Conservation (phyloP, 2,113 vertebrate genomes). For the Amphiprion percula region DNA sequence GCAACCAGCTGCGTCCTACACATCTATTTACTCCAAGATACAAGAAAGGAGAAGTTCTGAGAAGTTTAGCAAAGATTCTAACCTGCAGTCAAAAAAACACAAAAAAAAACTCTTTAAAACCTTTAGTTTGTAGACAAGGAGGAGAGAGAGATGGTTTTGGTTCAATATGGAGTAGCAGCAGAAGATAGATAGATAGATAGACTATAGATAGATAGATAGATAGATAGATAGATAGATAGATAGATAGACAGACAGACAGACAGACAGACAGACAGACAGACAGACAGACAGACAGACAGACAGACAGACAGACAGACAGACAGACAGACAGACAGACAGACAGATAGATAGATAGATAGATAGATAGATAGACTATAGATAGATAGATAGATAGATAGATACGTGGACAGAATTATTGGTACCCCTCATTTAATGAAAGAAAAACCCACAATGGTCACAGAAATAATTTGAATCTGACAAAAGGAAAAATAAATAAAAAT, state of each 20-base stretch:
- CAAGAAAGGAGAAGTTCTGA: slow-evolving; percentile 9
- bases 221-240: too few species aligned
- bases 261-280: slow-evolving; percentile 34
- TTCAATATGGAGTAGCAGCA: slow-evolving; percentile 36
- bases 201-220: too few species aligned
- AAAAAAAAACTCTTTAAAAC: background rate
- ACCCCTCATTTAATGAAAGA: too few species aligned
- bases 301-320: too few species aligned
- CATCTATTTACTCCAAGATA: slow-evolving; percentile 58
- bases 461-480: too few species aligned
- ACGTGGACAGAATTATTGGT: too few species aligned
- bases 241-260: slow-evolving; percentile 23
- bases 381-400: too few species aligned
- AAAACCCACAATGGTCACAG: too few species aligned
- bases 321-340: background rate
- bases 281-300: slow-evolving; percentile 30
- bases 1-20: slow-evolving; percentile 45
- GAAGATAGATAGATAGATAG: too few species aligned
- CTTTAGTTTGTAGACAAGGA: background rate
- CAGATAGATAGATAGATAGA: too few species aligned
- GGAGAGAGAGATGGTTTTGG: slow-evolving; percentile 37
- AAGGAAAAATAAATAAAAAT: too few species aligned
- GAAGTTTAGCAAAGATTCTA: background rate
- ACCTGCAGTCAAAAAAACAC: slow-evolving; percentile 3
- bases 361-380: too few species aligned